phyloP scores from a whole-genome alignment of 2,113 vertebrate genomes.

The Phaethornis superciliosus region DNA sequence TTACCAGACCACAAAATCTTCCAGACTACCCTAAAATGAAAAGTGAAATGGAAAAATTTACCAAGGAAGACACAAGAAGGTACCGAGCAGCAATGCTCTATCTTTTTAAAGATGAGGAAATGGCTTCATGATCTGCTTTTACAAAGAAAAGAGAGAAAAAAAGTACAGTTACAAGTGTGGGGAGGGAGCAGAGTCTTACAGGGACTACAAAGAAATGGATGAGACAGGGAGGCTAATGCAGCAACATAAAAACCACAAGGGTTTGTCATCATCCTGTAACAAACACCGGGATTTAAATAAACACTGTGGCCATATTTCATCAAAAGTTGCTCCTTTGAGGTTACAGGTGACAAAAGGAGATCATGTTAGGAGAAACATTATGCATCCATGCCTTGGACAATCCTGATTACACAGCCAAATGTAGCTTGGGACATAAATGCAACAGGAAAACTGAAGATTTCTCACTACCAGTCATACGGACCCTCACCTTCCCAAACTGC shows the following conservation, averaged over 20 bases:
- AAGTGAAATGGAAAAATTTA: background rate
- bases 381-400: background rate
- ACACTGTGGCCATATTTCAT: background rate
- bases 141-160: background rate
- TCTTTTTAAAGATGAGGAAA: background rate
- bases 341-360: background rate
- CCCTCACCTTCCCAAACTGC: background rate
- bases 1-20: background rate
- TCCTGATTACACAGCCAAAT: background rate
- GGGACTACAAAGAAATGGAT: background rate
- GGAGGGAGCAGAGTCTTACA: background rate
- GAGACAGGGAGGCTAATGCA: background rate
- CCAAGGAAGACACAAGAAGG: background rate
- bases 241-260: background rate
- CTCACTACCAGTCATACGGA: accelerated
- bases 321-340: background rate
- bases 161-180: background rate
- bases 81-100: background rate
- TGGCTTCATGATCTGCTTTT: background rate
- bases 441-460: background rate
- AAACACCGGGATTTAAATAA: background rate
- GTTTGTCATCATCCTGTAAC: background rate
- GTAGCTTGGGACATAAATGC: background rate
- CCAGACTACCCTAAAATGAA: background rate
- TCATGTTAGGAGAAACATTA: background rate